Base-by-base conservation (phyloP, 1,140 invertebrate genomes). In the Wiebesia pumilae region DNA sequence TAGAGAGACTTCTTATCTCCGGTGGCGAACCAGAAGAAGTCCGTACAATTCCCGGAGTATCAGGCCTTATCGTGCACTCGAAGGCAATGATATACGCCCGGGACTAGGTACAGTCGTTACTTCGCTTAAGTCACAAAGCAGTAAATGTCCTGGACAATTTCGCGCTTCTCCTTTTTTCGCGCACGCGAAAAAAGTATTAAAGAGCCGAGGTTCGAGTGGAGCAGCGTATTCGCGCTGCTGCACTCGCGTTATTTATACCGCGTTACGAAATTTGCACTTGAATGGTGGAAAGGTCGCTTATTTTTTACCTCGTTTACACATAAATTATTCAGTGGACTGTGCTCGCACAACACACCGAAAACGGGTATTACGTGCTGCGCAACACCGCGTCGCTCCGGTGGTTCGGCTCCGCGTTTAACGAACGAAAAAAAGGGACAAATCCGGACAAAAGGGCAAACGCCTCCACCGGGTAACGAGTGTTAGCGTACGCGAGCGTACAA, bases 41-140 rank as follows among this genome's bases (percentile, higher is more conserved):
- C 43, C 69, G 86, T 88, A 88, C 86, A 87, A 84, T 84, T 89
- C 83, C 85, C 81, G 40, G 83, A 80, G 80, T 88, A 89, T 85
- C 84, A 47, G 16, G 54, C 83, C 82, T 87, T 88, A 89, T 89
- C 89, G 73, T 38, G 75, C 6, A 51, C 83, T 78, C 54, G 73
- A 84, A 78, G 73, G 35, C 73, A 78, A 65, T 77, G 73, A 84
- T 84, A 84, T 78, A 84, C 54, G 73, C 83, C n/a, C 71, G n/a
- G 24, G 33, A 79, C 40, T 84, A 0, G 4, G 21, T 27, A n/a
- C 30, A 79, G 47, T 43, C 77, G 73, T 58, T 58, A 51, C 47
- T 79, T 83, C 83, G 82, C 87, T 84, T 87, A 83, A 86, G 86
- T 73, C 69, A 85, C 62, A 73, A 82, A 82, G 84, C 78, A 84